These are phyloP conservation scores for Steinernema feltiae DNA, from an alignment of 1,140 invertebrate species.

Conservation along the genomic window DNA sequence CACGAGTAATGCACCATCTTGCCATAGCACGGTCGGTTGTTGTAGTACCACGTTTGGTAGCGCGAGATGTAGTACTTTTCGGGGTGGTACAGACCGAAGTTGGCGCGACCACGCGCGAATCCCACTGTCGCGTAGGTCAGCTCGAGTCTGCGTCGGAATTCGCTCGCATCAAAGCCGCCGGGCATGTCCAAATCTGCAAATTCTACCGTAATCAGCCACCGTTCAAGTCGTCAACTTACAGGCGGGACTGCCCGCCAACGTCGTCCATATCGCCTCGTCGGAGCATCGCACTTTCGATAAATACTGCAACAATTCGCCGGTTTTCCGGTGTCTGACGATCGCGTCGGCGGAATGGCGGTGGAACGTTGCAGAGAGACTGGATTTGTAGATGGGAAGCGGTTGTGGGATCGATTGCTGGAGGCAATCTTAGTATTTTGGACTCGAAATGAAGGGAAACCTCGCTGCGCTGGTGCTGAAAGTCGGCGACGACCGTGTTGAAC, in stretches of 20 bases:
- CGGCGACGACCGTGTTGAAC: constrained; percentile 36
- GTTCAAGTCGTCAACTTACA: not conserved
- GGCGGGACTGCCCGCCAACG: not conserved
- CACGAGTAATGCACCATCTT: constrained; percentile 24
- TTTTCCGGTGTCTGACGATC: not conserved
- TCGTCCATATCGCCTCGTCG: not conserved
- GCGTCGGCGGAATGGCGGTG: not conserved
- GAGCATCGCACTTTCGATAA: not conserved
- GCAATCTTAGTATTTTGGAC: no score
- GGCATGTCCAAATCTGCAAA: constrained; percentile 9
- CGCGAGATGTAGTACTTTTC: constrained; percentile 16
- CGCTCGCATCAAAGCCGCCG: constrained; percentile 22
- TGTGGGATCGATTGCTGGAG: not conserved
- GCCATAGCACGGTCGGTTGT: not conserved
- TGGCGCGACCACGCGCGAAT: not conserved
- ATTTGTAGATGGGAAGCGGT: not conserved
- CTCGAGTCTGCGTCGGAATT: constrained; percentile 14
- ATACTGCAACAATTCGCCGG: not conserved
- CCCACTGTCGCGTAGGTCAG: not conserved
- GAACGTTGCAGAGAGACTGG: not conserved
- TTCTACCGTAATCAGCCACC: not conserved
- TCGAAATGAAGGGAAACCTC: no score
- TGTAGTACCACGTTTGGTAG: not conserved
- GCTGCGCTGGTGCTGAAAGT: no score
- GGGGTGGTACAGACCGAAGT: not conserved